These are phyloP conservation scores for Sylvicola cinctus DNA, from an alignment of 2,888 invertebrate species.

Conservation along the genomic window DNA sequence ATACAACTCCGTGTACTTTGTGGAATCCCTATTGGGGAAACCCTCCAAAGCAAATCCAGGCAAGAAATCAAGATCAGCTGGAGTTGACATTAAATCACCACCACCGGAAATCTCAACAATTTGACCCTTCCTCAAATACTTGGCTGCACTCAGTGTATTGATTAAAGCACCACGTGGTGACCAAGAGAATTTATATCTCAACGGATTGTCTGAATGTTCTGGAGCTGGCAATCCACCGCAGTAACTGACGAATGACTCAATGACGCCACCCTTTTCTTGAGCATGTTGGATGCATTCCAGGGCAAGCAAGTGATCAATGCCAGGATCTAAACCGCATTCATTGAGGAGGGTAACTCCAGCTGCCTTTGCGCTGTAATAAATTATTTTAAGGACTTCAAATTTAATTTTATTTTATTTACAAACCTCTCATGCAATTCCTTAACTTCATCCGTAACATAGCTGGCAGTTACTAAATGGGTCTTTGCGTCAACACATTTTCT, in stretches of 20 bases:
- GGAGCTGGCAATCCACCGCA: conserved; percentile 97
- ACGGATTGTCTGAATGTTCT: conserved; percentile 78
- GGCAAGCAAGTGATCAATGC: conserved; percentile 94
- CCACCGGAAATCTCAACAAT: conserved; percentile 76
- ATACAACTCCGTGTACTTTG: conserved; percentile 68
- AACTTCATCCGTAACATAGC: conserved; percentile 76
- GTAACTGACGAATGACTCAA: conserved; percentile 89
- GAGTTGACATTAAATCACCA: conserved; percentile 71
- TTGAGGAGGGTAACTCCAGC: conserved; percentile 88
- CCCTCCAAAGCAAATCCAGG: conserved; percentile 95
- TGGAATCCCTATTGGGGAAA: conserved; percentile 91
- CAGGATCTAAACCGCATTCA: conserved; percentile 95
- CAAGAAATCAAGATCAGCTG: conserved; percentile 65
- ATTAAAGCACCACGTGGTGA: conserved; percentile 83
- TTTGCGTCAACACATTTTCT: conserved; percentile 66
- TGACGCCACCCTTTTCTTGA: conserved; percentile 69
- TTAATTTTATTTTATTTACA: conserved; percentile 1
- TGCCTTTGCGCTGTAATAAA: conserved; percentile 44
- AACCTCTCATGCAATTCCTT: conserved; percentile 42
- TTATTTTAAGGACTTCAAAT: conserved; percentile 2
- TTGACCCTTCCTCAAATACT: conserved; percentile 63
- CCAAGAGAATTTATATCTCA: conserved; percentile 92
- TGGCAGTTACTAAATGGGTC: conserved; percentile 91
- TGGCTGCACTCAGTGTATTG: conserved; percentile 77
- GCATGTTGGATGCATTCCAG: conserved; percentile 92